Evolutionary conservation across 1,140 invertebrate species (phyloP), one percentile per base, ranked within the genome.

Genomic region (Pseudomyrmex flavicornis): DNA sequence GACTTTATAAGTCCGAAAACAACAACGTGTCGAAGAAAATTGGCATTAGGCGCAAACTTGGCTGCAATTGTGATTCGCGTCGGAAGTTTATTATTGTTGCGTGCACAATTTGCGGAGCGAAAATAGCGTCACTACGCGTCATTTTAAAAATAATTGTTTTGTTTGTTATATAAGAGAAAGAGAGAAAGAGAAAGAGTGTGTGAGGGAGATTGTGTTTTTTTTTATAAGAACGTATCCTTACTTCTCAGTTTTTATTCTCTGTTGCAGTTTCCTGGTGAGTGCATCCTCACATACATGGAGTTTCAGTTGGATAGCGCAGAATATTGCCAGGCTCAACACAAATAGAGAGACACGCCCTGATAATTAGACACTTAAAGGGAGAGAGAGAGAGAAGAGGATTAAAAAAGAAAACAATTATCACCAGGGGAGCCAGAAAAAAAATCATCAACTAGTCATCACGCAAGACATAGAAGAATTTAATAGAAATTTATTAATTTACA

Each of bases 251-350:
- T 74, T 54, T 46, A 80, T 86, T 56, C 5, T 83, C 85, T 90
- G 82, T 93, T 95, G 13, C 95, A 96, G 96, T 95, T 96, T 94
- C 95, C 94, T 94, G 95, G 95, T 93, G 95, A 96, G 94, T 95
- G 94, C 92, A 96, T 96, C 95, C 95, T 96, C 95, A 97, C 97
- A 97, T 98, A 97, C 97, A 98, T 98, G 98, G 98, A 98, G 98
- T 98, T 98, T 97, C 97, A 98, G 95, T 96, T 98, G 96, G 97
- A 98, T 96, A 98, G 97, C 95, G 97, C 97, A 96, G 97, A 98
- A 96, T 98, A 98, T 96, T 99, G 98, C 97, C 97, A 98, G 96
- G 98, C 97, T 95, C 97, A 98, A 97, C 97, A 98, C 97, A 98
- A 98, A 97, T 98, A 98, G 97, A 97, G 92, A 93, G 92, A 88